Evolutionary conservation across 2,797 vertebrate genomes (phyloP).

Genomic region (Sphenodon punctatus): DNA sequence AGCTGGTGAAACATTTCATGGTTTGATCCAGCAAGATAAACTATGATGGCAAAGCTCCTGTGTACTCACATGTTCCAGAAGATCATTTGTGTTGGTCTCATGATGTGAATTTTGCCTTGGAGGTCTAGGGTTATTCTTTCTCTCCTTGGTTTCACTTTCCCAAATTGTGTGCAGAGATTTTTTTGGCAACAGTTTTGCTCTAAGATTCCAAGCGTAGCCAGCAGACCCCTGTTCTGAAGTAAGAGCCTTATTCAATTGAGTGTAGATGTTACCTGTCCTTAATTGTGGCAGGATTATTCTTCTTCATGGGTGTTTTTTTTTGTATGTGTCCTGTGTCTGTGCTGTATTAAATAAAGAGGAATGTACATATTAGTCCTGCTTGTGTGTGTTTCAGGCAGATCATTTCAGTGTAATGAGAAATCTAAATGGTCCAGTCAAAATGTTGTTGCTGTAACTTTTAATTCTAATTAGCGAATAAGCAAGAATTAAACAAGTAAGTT

Average conservation of each 20-base stretch:
- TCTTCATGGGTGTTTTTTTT: constrained; percentile 75
- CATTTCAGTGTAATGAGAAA: background rate
- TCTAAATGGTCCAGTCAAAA: fast-evolving
- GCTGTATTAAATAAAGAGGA: constrained; percentile 83
- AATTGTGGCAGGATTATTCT: constrained; percentile 65
- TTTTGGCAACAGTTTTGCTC: constrained; percentile 69
- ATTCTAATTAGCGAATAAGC: too few relatives aligned
- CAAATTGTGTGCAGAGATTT: constrained; percentile 3
- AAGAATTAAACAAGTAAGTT: too few relatives aligned
- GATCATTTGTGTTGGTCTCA: background rate
- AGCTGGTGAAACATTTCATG: background rate
- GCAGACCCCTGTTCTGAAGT: constrained; percentile 71
- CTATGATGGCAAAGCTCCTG: background rate
- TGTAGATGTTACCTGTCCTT: constrained; percentile 71
- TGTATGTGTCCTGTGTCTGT: constrained; percentile 76
- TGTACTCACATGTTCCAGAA: background rate
- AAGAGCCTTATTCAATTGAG: constrained; percentile 73
- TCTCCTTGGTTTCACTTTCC: constrained; percentile 14
- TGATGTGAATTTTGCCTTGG: background rate
- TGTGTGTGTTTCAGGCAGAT: constrained; percentile 13
- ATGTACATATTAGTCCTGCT: constrained; percentile 70
- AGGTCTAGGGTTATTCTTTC: background rate
- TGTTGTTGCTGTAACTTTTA: fast-evolving
- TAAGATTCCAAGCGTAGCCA: constrained; percentile 55
- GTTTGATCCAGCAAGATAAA: background rate